Percentiles rank a stretch among this genome's conserved stretches.
Evolutionary conservation across 2,113 vertebrate genomes (phyloP).

Genomic region (Alligator mississippiensis): DNA sequence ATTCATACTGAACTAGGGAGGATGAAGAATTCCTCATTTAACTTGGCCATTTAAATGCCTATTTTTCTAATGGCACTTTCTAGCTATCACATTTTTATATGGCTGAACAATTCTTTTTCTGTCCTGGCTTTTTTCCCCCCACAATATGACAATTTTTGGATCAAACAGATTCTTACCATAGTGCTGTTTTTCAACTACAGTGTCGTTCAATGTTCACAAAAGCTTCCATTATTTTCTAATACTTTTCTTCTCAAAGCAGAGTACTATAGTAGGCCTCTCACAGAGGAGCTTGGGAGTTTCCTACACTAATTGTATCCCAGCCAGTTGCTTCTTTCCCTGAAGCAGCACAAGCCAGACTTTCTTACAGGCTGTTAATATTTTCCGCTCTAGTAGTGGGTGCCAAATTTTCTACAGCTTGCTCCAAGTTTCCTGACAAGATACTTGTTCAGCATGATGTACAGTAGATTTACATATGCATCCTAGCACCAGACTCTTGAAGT

Average conservation of each 20-base stretch:
- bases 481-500: not conserved
- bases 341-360: conserved; percentile 73
- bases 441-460: not conserved
- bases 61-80: not conserved
- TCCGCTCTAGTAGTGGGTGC: conserved; percentile 65
- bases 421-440: conserved; percentile 75
- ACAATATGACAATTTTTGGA: conserved; percentile 34
- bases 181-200: conserved; percentile 55
- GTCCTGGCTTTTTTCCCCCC: not conserved
- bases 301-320: conserved; percentile 59
- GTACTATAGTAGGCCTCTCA: not conserved
- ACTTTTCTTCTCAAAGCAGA: not conserved
- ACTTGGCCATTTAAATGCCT: not conserved
- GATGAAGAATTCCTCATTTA: not conserved
- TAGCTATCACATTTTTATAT: not conserved
- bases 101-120: conserved; percentile 6
- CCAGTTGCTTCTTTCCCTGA: conserved; percentile 64
- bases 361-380: conserved; percentile 75
- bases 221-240: conserved; percentile 37
- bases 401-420: conserved; percentile 73
- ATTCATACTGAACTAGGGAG: not conserved
- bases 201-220: conserved; percentile 48
- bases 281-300: conserved; percentile 68
- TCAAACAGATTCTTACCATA: not conserved
- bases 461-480: not conserved